Conservation (phyloP, 2,888 invertebrate species). For the Arge pagana region DNA sequence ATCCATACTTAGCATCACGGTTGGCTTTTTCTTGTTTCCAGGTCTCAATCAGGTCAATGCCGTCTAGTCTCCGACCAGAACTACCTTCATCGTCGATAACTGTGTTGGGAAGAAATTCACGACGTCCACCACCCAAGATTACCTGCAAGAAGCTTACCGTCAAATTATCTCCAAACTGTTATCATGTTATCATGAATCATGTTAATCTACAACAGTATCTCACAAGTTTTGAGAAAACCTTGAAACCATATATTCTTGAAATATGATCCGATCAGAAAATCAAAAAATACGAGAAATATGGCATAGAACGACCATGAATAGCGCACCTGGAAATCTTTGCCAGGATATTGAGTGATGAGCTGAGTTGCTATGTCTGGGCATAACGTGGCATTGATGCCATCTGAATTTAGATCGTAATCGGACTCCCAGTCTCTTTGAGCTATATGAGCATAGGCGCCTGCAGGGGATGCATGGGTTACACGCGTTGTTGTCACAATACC, state of each 20-base stretch:
- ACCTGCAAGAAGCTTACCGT: too few relatives aligned
- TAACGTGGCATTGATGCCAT: slow-evolving; percentile 59
- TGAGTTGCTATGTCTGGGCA: slow-evolving; percentile 78
- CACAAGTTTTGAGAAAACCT: too few relatives aligned
- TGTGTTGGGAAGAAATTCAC: slow-evolving; percentile 66
- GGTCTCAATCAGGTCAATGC: slow-evolving; percentile 67
- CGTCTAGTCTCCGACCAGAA: slow-evolving; percentile 66
- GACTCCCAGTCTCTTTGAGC: slow-evolving; percentile 76
- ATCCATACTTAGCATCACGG: slow-evolving; percentile 54
- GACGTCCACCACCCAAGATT: slow-evolving; percentile 76
- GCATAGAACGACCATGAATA: too few relatives aligned
- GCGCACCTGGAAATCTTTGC: slow-evolving; percentile 72
- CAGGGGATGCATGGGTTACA: slow-evolving; percentile 80
- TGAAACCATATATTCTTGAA: too few relatives aligned
- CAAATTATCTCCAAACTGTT: too few relatives aligned
- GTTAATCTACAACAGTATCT: too few relatives aligned
- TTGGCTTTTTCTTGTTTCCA: slow-evolving; percentile 66
- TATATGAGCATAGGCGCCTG: slow-evolving; percentile 73
- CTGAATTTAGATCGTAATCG: slow-evolving; percentile 64
- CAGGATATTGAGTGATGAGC: slow-evolving; percentile 69
- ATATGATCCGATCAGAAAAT: too few relatives aligned
- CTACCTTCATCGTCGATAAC: slow-evolving; percentile 62
- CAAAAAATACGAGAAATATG: too few relatives aligned
- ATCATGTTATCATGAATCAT: too few relatives aligned
- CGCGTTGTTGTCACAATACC: slow-evolving; percentile 78